Base-by-base conservation (phyloP, 2,888 invertebrate species). In the Tachina fera region DNA sequence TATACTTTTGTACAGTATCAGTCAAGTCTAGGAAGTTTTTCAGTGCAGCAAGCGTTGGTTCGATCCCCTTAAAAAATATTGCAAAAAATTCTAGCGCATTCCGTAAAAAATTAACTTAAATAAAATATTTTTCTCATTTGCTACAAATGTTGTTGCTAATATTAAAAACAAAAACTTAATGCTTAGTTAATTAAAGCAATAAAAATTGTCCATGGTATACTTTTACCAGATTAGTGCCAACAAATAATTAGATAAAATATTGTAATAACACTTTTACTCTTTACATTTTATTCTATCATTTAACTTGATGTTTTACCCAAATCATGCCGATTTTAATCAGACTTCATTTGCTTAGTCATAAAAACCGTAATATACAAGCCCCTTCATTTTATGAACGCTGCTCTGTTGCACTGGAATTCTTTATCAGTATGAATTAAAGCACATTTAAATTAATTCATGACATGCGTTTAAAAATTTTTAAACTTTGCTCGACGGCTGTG, bases 241-340 rank as follows among this genome's bases (percentile, higher is more conserved):
- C 13, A 56, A 60, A n/a, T 14, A 65, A 80, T 67, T 65, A 72
- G 74, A 74, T 74, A 67, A 60, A 16, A 13, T 31, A n/a, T 47
- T 68, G n/a, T 43, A 31, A 72, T 47, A 31, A 31, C 16, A 31
- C n/a, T 16, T 56, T 19, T 61, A 13, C 3, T 43, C 11, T 16
- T 41, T 14, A 3, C n/a, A 41, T 41, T 19, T 10, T 16, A 43
- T 19, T 56, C 65, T 79, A 56, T 71, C 71, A 71, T 19, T 71
- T 63, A 19, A 13, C 22, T 1, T 49, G 31, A 45, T 74, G 51
- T 45, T 67, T 67, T 41, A 14, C 22, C 19, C 43, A 56, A 70
- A 53, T 68, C 74, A 75, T 16, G 47, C 68, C 53, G 41, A 41
- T 60, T 51, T 61, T 68, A 51, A 68, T 58, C 61, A 61, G 68